A percentile compares a stretch with the other conserved stretches of the same genome.
Conservation (phyloP, 2,113 vertebrate genomes). For the Tringa solitaria region DNA sequence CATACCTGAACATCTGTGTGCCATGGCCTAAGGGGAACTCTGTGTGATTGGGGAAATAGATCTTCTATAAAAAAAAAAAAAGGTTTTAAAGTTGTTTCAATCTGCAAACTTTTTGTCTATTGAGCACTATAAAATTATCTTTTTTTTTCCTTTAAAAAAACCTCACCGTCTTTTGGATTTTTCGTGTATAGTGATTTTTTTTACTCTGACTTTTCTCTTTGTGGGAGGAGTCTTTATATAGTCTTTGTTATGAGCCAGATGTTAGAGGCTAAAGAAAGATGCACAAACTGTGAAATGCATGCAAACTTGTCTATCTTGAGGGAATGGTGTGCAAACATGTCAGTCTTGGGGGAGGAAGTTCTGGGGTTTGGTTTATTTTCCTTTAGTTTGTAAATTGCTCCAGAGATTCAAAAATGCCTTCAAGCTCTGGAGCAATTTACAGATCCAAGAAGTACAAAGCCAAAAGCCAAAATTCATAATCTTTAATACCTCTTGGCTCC, state of each 20-base stretch:
- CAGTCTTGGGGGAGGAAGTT: neutral
- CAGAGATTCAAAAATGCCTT: neutral
- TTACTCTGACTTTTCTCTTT: neutral
- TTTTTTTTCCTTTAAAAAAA: neutral
- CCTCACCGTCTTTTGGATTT: neutral
- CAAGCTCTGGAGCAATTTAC: neutral
- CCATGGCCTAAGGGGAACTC: neutral
- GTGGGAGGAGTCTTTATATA: neutral
- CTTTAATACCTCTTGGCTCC: neutral
- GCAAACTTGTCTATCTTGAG: neutral
- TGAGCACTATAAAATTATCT: neutral
- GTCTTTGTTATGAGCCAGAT: neutral
- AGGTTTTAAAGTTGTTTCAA: neutral
- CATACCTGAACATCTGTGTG: neutral
- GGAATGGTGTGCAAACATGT: fast-evolving
- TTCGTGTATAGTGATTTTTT: neutral
- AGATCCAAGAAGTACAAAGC: neutral
- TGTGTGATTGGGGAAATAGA: neutral
- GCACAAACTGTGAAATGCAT: neutral
- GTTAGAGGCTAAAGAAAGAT: neutral
- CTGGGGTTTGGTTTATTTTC: neutral
- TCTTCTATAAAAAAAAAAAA: neutral
- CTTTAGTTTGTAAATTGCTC: neutral
- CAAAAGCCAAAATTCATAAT: neutral
- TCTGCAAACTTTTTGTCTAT: neutral